Evolutionary conservation across 2,113 vertebrate genomes (phyloP).

Genomic region (Nestor notabilis): DNA sequence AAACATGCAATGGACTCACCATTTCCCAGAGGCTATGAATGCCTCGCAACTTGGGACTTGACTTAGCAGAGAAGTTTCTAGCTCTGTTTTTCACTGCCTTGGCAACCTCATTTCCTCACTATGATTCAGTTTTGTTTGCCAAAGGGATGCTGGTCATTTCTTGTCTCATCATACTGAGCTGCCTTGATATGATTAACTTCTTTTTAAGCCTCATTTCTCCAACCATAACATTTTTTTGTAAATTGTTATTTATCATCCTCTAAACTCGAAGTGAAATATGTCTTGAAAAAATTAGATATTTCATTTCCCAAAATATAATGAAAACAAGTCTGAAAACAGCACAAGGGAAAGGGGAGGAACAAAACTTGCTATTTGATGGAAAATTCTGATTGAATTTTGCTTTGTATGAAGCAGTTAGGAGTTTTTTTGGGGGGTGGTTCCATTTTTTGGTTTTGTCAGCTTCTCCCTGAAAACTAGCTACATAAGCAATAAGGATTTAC

Average conservation of each 20-base stretch:
- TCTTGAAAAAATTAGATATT: neutral
- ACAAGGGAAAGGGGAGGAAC: neutral
- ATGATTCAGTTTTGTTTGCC: slow-evolving; percentile 55
- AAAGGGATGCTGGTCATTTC: slow-evolving; percentile 3
- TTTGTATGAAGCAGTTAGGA: neutral
- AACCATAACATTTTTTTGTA: slow-evolving; percentile 1
- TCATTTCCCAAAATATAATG: neutral
- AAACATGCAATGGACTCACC: neutral
- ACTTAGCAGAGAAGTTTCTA: slow-evolving; percentile 32
- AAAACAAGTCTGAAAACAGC: neutral
- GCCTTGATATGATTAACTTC: slow-evolving; percentile 53
- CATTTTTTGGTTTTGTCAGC: neutral
- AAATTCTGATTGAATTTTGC: neutral
- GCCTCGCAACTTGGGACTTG: neutral
- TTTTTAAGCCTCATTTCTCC: slow-evolving; percentile 52
- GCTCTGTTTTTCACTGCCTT: slow-evolving; percentile 54
- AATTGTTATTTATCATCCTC: slow-evolving; percentile 26
- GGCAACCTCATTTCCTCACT: slow-evolving; percentile 55
- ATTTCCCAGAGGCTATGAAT: slow-evolving; percentile 37
- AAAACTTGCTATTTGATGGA: neutral
- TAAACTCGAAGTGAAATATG: slow-evolving; percentile 4
- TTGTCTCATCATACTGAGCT: slow-evolving; percentile 54
- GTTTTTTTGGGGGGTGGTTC: neutral
- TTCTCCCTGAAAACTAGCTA: neutral
- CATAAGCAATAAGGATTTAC: neutral